Conservation (phyloP, 1,140 invertebrate species). For the Paramacrobiotus metropolitanus region DNA sequence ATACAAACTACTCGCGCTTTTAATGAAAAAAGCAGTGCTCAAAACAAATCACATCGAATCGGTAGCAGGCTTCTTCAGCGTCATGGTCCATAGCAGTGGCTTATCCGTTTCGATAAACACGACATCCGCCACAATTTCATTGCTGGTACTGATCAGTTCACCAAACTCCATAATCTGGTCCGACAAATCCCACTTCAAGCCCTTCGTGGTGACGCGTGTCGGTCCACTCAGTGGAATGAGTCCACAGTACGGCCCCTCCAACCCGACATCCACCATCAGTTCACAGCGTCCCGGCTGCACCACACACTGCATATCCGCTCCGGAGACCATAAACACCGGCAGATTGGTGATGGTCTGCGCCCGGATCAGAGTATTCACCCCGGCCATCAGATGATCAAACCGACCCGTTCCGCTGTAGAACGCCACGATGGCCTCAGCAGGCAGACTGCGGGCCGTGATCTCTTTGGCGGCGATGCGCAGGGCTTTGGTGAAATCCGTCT, state of each 20-base stretch:
- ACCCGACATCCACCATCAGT: neutral
- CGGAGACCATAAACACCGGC: neutral
- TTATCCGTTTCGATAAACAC: neutral
- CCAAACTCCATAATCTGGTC: neutral
- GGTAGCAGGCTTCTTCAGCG: neutral
- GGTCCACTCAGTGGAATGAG: neutral
- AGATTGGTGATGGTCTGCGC: neutral
- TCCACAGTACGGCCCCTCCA: neutral
- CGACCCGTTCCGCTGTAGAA: slow-evolving; percentile 1
- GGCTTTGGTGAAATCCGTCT: neutral
- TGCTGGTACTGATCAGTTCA: neutral
- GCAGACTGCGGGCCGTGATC: neutral
- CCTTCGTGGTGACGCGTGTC: neutral
- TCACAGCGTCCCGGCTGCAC: neutral
- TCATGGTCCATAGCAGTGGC: neutral
- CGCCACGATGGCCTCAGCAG: neutral
- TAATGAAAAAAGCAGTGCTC: no score
- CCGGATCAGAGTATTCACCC: neutral
- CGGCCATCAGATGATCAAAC: neutral
- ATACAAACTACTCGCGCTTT: no score
- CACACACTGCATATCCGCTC: neutral
- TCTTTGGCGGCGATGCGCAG: neutral
- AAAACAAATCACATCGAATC: no score
- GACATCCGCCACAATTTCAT: neutral
- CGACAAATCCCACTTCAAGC: neutral